A percentile compares a stretch with the other conserved stretches of the same genome.
phyloP scores from a whole-genome alignment of 1,140 invertebrate genomes.

The Tetragnatha versicolor region DNA sequence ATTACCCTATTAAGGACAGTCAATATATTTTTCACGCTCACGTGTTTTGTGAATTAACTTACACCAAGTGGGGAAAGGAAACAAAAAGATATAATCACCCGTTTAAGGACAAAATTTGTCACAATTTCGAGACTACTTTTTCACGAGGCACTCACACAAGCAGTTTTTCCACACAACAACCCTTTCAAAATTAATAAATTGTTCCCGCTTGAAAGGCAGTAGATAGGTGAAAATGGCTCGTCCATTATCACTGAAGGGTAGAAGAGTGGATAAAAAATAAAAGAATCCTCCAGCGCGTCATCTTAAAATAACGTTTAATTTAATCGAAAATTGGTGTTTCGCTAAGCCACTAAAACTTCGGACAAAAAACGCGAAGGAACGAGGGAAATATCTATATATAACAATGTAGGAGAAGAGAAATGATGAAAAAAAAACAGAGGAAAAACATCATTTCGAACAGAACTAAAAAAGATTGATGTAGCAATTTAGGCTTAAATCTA shows the following conservation, averaged over 20 bases:
- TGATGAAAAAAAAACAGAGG: neutral
- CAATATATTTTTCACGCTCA: too few species aligned
- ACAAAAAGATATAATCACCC: too few species aligned
- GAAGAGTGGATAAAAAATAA: conserved; percentile 23
- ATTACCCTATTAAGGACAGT: too few species aligned
- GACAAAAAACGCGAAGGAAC: neutral
- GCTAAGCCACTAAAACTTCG: conserved; percentile 32
- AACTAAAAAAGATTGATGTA: conserved; percentile 49
- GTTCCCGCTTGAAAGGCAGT: neutral
- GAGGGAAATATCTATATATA: conserved; percentile 7
- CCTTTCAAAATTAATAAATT: conserved; percentile 49
- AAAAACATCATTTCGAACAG: conserved; percentile 14
- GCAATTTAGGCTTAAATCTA: conserved; percentile 51
- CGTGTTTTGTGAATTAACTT: too few species aligned
- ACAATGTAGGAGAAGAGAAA: neutral
- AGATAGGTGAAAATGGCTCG: conserved; percentile 10
- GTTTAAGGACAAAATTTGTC: conserved; percentile 16
- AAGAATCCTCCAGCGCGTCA: neutral
- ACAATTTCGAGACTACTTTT: conserved; percentile 12
- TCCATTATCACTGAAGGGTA: neutral
- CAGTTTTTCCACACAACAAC: too few species aligned
- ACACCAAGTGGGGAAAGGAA: too few species aligned
- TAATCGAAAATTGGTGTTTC: conserved; percentile 48
- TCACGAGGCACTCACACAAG: neutral
- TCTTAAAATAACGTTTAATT: conserved; percentile 50